These are phyloP conservation scores for Trachelus stipa DNA, from an alignment of 2,888 invertebrate genomes.

Conservation along the genomic window DNA sequence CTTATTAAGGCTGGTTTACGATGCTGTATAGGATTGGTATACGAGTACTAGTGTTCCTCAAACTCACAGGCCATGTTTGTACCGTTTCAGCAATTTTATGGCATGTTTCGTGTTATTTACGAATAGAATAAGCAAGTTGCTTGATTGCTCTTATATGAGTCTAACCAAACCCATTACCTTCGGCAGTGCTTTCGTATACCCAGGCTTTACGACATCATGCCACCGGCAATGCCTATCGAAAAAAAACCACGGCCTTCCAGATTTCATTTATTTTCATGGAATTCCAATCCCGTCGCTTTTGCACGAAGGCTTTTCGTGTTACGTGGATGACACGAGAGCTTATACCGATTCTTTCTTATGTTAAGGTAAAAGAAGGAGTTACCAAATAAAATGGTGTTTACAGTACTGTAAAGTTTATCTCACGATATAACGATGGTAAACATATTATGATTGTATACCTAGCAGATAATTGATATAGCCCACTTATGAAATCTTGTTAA, in stretches of 20 bases:
- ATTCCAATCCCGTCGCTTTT: not conserved
- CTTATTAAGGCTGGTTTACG: conserved; percentile 26
- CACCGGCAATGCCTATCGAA: not conserved
- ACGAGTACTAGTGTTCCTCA: conserved; percentile 22
- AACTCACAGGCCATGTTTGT: conserved; percentile 21
- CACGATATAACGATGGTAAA: not conserved
- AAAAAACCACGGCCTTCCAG: not conserved
- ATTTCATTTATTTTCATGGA: not conserved
- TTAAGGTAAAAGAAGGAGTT: not conserved
- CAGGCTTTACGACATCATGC: conserved; percentile 18
- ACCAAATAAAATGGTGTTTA: not conserved
- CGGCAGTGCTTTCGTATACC: conserved; percentile 14
- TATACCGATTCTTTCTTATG: not conserved
- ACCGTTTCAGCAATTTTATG: conserved; percentile 48
- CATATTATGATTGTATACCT: not conserved
- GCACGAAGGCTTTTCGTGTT: not conserved
- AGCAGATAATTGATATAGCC: not conserved
- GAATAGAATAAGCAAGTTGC: conserved; percentile 26
- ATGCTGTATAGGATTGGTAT: conserved; percentile 26
- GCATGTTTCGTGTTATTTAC: conserved; percentile 40
- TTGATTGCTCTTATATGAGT: conserved; percentile 29
- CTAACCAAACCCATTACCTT: conserved; percentile 13
- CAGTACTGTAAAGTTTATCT: not conserved
- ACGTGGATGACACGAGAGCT: not conserved
- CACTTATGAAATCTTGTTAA: not conserved